phyloP scores from a whole-genome alignment of 2,797 vertebrate genomes.

The Sebastes variabilis region DNA sequence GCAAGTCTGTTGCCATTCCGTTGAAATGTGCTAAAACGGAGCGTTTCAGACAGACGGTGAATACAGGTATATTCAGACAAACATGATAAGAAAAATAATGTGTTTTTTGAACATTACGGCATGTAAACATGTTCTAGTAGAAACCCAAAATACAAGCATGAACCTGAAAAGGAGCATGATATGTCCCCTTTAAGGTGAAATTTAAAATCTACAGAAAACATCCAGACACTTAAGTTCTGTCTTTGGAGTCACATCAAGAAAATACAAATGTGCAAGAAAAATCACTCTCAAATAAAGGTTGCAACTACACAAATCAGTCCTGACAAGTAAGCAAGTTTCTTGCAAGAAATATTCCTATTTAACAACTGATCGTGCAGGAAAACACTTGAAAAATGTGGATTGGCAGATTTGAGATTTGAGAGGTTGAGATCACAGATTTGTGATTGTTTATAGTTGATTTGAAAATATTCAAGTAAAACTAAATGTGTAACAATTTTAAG shows the following conservation, averaged over 20 bases:
- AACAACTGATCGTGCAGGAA: not conserved
- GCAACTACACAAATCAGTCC: not conserved
- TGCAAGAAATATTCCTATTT: not conserved
- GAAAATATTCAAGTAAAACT: not conserved
- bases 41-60: no score
- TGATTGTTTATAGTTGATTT: not conserved
- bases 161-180: rapidly evolving
- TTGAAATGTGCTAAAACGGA: no score
- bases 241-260: not conserved
- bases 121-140: no score
- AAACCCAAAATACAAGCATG: no score
- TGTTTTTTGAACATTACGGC: no score
- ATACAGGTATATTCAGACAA: no score
- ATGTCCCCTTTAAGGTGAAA: no score
- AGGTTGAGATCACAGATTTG: not conserved
- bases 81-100: no score
- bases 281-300: not conserved
- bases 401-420: not conserved
- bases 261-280: not conserved
- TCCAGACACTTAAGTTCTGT: no score
- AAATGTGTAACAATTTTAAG: not conserved
- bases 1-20: no score
- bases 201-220: not conserved
- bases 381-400: not conserved
- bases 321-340: not conserved